Conservation (phyloP, 2,113 vertebrate species). For the Ranitomeya variabilis region DNA sequence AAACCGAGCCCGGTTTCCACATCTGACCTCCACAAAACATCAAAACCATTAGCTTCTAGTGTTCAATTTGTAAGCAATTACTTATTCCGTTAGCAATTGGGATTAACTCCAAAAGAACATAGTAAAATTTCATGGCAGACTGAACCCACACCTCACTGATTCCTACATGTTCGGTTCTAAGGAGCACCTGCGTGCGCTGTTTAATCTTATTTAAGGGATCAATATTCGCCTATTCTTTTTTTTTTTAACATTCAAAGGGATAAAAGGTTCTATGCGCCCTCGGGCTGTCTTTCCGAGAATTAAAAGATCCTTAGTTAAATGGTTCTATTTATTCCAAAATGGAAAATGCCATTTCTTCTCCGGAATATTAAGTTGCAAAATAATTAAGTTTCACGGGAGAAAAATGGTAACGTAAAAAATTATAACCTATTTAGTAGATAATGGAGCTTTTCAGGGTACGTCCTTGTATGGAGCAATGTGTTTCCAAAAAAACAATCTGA, state of each 20-base stretch:
- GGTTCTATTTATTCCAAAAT: conserved; percentile 44
- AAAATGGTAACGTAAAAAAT: background rate
- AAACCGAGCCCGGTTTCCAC: conserved; percentile 44
- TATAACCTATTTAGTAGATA: background rate
- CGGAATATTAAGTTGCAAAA: conserved; percentile 42
- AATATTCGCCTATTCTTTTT: conserved; percentile 48
- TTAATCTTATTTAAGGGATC: conserved; percentile 59
- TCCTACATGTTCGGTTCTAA: conserved; percentile 47
- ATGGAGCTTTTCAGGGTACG: background rate
- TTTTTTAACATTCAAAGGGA: conserved; percentile 53
- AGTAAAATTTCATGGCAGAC: conserved; percentile 53
- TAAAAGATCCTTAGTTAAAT: conserved; percentile 54
- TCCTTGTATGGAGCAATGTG: background rate
- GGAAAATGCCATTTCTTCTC: conserved; percentile 31
- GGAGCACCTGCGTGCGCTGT: conserved; percentile 54
- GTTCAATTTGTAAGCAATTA: conserved; percentile 57
- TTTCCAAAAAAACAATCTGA: background rate
- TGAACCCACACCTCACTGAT: conserved; percentile 45
- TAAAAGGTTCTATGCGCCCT: conserved; percentile 55
- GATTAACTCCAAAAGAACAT: conserved; percentile 57
- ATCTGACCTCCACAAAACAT: conserved; percentile 55
- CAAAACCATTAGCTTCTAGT: conserved; percentile 55
- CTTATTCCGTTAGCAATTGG: conserved; percentile 58
- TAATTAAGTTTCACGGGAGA: background rate
- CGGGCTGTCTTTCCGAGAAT: conserved; percentile 51